Conservation (phyloP, 2,797 vertebrate species). For the Graptemys geographica region DNA sequence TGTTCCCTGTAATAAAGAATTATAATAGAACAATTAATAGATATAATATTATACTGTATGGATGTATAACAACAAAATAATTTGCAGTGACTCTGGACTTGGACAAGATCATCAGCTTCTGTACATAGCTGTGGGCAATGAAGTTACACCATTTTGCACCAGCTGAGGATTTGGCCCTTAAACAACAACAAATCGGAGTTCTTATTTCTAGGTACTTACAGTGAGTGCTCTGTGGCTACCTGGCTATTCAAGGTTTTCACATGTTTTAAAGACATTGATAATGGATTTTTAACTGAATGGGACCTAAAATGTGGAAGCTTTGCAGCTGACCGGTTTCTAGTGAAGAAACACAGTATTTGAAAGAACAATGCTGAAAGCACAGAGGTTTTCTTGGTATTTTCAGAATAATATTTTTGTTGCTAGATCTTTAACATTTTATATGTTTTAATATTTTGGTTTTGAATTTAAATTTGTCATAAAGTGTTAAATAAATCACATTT, state of each 20-base stretch:
- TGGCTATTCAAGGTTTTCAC: slow-evolving; percentile 6
- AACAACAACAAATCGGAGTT: neutral
- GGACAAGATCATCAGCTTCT: rapidly evolving
- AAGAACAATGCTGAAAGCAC: slow-evolving; percentile 20
- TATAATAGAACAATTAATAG: neutral
- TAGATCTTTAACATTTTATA: slow-evolving; percentile 51
- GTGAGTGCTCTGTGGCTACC: slow-evolving; percentile 12
- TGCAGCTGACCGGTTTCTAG: neutral
- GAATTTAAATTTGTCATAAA: slow-evolving; percentile 26
- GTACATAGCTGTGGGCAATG: neutral
- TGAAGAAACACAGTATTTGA: neutral
- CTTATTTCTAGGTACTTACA: slow-evolving; percentile 7
- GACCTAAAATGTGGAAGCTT: slow-evolving; percentile 31
- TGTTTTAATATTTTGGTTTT: slow-evolving; percentile 4
- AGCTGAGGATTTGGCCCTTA: slow-evolving; percentile 23
- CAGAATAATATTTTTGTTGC: neutral
- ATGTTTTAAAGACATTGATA: slow-evolving; percentile 55
- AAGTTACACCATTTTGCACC: neutral
- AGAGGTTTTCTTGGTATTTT: neutral
- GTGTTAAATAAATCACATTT: slow-evolving; percentile 52
- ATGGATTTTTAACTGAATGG: slow-evolving; percentile 28
- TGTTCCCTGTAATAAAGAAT: neutral
- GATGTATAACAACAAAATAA: slow-evolving; percentile 12
- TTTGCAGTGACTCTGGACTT: neutral
- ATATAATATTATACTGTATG: neutral